A percentile compares a stretch with the other conserved stretches of the same genome.
phyloP scores from a whole-genome alignment of 2,888 invertebrate species.

The Heteropelma amictum region DNA sequence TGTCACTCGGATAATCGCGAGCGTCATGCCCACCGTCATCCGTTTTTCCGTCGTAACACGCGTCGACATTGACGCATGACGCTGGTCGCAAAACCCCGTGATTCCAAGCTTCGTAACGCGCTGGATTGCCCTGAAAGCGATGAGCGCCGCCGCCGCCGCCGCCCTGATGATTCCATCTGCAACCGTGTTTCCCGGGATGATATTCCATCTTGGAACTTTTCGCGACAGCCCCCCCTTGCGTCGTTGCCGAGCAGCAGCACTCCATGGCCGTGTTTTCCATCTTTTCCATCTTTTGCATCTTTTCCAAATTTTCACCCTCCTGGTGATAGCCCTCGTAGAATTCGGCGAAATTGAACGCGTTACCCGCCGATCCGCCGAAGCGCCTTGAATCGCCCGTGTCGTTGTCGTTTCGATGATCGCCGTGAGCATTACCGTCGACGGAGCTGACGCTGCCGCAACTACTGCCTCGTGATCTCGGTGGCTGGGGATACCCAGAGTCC shows the following conservation, averaged over 20 bases:
- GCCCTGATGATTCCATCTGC: conserved; percentile 57
- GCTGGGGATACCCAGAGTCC: conserved; percentile 71
- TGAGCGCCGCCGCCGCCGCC: conserved; percentile 41
- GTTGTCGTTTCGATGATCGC: conserved; percentile 61
- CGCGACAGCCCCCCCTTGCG: too few species aligned
- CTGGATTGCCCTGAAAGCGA: conserved; percentile 59
- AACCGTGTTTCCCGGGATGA: conserved; percentile 57
- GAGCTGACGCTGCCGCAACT: conserved; percentile 73
- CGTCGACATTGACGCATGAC: conserved; percentile 50
- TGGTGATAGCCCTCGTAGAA: conserved; percentile 72
- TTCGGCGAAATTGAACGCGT: conserved; percentile 66
- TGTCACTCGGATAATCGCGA: not conserved
- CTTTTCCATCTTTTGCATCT: conserved; percentile 28
- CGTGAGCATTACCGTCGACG: too few species aligned
- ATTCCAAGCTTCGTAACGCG: conserved; percentile 57
- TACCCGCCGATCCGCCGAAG: conserved; percentile 44
- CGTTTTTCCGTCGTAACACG: conserved; percentile 48
- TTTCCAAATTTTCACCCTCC: conserved; percentile 60
- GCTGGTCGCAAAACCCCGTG: conserved; percentile 40
- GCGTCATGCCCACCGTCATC: not conserved
- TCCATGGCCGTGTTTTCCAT: too few species aligned
- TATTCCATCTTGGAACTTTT: conserved; percentile 61
- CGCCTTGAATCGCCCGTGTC: not conserved
- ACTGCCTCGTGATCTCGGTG: conserved; percentile 71
- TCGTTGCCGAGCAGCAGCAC: too few species aligned